These are phyloP conservation scores for Salvator merianae DNA, from an alignment of 2,113 vertebrate species.

Conservation along the genomic window DNA sequence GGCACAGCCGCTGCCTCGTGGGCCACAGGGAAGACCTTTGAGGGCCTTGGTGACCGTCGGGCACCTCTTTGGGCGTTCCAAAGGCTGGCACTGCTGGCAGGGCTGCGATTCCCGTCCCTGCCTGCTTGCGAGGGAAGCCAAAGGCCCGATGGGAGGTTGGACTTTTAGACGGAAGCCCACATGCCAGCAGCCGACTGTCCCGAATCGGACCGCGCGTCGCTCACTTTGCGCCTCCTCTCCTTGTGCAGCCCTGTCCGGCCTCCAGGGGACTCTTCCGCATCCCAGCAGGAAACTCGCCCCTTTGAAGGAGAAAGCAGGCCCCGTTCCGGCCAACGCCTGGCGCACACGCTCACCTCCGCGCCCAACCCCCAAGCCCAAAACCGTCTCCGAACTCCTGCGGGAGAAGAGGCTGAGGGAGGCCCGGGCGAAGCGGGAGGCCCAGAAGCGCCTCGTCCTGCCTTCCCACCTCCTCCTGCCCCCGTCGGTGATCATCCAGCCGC, in stretches of 20 bases:
- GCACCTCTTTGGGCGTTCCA: no score
- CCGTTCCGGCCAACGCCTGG: fast-evolving
- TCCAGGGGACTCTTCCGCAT: fast-evolving
- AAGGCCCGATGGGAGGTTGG: no score
- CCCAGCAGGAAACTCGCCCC: neutral
- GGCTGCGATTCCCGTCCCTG: no score
- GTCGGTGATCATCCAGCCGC: slow-evolving; percentile 56
- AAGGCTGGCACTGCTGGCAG: no score
- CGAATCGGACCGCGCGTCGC: neutral
- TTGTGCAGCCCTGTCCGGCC: neutral
- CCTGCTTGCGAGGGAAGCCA: no score
- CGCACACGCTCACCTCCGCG: neutral
- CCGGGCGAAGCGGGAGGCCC: slow-evolving; percentile 16
- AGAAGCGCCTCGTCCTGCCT: neutral
- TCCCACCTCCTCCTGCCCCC: slow-evolving; percentile 64
- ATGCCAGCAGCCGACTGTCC: neutral
- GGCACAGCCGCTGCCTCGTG: no score
- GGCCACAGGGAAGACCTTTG: no score
- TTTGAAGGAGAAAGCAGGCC: neutral
- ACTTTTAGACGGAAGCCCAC: no score
- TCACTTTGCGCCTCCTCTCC: neutral
- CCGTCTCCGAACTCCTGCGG: slow-evolving; percentile 72
- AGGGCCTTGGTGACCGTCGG: no score
- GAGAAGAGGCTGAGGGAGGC: slow-evolving; percentile 66
- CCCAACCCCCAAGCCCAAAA: slow-evolving; percentile 67